Evolutionary conservation across 1,140 invertebrate genomes (phyloP).

Genomic region (Neelides sp.): DNA sequence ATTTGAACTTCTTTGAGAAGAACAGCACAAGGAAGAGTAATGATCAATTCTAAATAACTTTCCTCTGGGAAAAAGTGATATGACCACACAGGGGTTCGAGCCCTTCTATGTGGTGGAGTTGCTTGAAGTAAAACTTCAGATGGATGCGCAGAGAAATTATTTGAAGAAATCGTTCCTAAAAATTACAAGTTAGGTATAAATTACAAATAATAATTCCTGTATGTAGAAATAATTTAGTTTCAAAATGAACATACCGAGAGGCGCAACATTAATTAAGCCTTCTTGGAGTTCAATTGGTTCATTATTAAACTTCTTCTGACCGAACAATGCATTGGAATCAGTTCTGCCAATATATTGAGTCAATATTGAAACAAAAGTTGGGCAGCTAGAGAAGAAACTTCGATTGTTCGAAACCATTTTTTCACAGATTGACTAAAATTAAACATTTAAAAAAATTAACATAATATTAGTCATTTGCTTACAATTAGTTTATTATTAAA

Average conservation of each 20-base stretch:
- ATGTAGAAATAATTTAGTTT: background rate
- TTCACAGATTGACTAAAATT: slow-evolving; percentile 25
- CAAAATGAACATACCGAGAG: slow-evolving; percentile 47
- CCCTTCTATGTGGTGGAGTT: slow-evolving; percentile 59
- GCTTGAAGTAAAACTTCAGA: slow-evolving; percentile 66
- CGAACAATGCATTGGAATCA: slow-evolving; percentile 21
- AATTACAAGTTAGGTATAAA: slow-evolving; percentile 14
- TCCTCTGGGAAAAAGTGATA: slow-evolving; percentile 88
- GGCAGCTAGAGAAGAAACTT: slow-evolving; percentile 28
- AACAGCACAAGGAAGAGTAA: slow-evolving; percentile 78
- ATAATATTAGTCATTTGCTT: background rate
- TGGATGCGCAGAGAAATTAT: slow-evolving; percentile 71
- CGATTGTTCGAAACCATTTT: slow-evolving; percentile 24
- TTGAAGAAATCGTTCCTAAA: slow-evolving; percentile 58
- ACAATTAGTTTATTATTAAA: too few relatives aligned
- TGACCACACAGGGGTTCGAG: slow-evolving; percentile 74
- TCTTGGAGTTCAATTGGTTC: slow-evolving; percentile 41
- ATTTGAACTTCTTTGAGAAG: slow-evolving; percentile 75
- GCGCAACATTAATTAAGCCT: slow-evolving; percentile 75
- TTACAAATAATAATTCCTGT: background rate
- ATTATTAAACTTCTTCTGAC: slow-evolving; percentile 22
- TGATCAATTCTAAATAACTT: slow-evolving; percentile 67
- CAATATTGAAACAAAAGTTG: slow-evolving; percentile 28
- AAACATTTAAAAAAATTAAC: background rate
- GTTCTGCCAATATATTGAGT: slow-evolving; percentile 29